These are phyloP conservation scores for Serilophus lunatus DNA, from an alignment of 2,113 vertebrate species.

Conservation along the genomic window DNA sequence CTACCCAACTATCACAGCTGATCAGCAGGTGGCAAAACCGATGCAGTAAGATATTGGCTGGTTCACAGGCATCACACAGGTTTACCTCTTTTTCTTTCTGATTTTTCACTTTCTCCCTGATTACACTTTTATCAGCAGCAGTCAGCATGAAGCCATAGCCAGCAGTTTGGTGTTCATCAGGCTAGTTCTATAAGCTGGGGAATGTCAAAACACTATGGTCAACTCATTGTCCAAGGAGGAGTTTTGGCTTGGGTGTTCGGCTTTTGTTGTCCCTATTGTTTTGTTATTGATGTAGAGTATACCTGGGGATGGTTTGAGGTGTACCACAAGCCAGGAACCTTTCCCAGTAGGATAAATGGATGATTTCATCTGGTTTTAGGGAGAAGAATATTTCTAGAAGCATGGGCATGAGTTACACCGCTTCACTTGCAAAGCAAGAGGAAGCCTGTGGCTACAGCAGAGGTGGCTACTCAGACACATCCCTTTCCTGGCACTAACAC, in stretches of 20 bases:
- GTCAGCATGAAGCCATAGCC: neutral
- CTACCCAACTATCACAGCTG: neutral
- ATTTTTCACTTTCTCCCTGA: neutral
- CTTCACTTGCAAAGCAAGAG: neutral
- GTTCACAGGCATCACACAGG: neutral
- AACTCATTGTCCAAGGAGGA: neutral
- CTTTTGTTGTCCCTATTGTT: neutral
- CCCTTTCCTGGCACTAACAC: neutral
- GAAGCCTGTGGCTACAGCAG: neutral
- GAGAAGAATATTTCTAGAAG: neutral
- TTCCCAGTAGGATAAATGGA: neutral
- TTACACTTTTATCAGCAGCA: neutral
- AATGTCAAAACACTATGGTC: neutral
- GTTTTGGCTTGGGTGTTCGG: neutral
- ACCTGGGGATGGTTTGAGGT: neutral
- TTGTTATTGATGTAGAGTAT: neutral
- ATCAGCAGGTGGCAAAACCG: neutral
- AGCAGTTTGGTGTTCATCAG: neutral
- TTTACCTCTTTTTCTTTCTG: neutral
- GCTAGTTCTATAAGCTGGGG: neutral
- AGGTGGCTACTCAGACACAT: neutral
- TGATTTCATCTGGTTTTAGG: neutral
- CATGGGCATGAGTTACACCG: rapidly evolving
- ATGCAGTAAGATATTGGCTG: neutral
- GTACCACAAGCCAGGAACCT: neutral